Evolutionary conservation across 23 tunicate species (phyloP).

Genomic region (Aplidium turbinatum): DNA sequence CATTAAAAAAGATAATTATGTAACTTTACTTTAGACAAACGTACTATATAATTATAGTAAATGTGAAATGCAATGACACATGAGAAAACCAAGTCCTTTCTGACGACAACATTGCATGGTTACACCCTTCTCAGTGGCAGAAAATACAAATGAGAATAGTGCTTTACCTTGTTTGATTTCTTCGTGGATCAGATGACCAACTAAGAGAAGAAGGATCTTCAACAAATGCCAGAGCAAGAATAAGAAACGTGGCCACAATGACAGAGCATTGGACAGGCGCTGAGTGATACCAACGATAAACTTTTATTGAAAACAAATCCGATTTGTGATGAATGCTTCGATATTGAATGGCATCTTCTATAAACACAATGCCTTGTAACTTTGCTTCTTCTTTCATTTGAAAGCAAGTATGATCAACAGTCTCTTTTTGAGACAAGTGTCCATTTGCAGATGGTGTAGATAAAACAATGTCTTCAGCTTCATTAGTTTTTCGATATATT

Average conservation of each 20-base stretch:
- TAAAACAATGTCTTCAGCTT: too few species aligned
- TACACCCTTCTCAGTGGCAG: background rate
- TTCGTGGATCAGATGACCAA: conserved; percentile 90
- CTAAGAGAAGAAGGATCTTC: conserved; percentile 81
- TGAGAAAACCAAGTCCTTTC: too few species aligned
- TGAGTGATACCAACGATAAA: conserved; percentile 85
- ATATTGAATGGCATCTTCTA: conserved; percentile 90
- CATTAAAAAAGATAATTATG: too few species aligned
- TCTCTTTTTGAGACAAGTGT: too few species aligned
- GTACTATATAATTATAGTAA: background rate
- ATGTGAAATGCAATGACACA: too few species aligned
- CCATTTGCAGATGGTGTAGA: too few species aligned
- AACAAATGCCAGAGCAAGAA: conserved; percentile 71
- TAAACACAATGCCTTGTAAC: conserved; percentile 70
- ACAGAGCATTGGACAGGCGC: conserved; percentile 52
- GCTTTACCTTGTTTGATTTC: conserved; percentile 65
- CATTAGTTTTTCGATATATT: too few species aligned
- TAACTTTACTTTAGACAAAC: too few species aligned
- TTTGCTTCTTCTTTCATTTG: conserved; percentile 31
- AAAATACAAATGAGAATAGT: background rate
- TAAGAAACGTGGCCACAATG: conserved; percentile 57
- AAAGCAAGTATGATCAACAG: too few species aligned
- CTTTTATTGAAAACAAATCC: conserved; percentile 40
- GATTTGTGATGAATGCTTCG: conserved; percentile 89
- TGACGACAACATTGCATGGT: too few species aligned